Conservation (phyloP, 2,888 invertebrate species). For the Tineola bisselliella region DNA sequence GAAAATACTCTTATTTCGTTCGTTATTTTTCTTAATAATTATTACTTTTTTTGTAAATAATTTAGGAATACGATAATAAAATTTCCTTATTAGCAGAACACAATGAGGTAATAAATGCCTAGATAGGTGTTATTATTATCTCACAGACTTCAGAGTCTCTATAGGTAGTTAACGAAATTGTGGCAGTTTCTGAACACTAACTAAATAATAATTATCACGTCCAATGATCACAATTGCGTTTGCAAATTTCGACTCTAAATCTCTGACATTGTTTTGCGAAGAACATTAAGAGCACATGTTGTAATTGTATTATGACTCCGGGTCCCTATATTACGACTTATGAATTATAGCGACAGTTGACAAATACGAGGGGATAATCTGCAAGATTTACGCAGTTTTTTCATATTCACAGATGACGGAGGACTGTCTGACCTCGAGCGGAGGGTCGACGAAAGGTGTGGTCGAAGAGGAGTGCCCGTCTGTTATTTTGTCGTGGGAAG, state of each 20-base stretch:
- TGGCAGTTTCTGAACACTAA: neutral
- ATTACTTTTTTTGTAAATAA: too few relatives aligned
- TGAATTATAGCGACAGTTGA: conserved; percentile 12
- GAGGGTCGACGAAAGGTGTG: conserved; percentile 22
- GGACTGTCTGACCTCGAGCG: conserved; percentile 39
- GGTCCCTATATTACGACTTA: neutral
- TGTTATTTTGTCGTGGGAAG: conserved; percentile 73
- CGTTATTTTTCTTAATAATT: too few relatives aligned
- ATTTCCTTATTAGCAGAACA: too few relatives aligned
- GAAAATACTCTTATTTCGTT: too few relatives aligned
- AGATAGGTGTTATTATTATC: neutral
- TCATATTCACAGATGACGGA: conserved; percentile 39
- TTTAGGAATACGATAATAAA: too few relatives aligned
- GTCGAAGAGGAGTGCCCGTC: conserved; percentile 63
- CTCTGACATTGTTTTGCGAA: neutral
- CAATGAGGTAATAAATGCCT: too few relatives aligned
- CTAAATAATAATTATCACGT: conserved; percentile 1
- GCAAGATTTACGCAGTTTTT: conserved; percentile 4
- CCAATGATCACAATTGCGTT: neutral
- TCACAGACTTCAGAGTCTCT: neutral
- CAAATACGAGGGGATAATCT: conserved; percentile 12
- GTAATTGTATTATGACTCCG: neutral
- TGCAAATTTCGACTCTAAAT: conserved; percentile 3
- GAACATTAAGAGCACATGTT: conserved; percentile 7
- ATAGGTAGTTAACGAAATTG: neutral